Conservation (phyloP, 2,888 invertebrate genomes). For the Lymantria dispar region DNA sequence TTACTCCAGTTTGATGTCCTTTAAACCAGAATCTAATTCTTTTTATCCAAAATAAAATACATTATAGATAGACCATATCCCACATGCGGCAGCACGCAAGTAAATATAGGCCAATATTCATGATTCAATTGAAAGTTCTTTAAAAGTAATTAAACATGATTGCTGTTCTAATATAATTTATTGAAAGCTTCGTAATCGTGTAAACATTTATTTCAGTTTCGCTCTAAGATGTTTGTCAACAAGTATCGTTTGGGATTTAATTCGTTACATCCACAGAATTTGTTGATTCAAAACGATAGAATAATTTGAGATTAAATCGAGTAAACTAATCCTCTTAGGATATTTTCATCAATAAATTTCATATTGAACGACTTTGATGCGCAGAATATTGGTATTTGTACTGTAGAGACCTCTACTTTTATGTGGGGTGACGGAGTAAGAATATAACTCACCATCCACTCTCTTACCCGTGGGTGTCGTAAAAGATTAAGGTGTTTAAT, state of each 20-base stretch:
- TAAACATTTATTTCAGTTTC: slow-evolving; percentile 9
- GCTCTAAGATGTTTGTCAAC: slow-evolving; percentile 9
- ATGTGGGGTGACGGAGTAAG: background rate
- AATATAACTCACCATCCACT: too few species aligned
- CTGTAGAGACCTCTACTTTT: too few species aligned
- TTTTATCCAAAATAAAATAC: too few species aligned
- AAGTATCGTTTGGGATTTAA: slow-evolving; percentile 10
- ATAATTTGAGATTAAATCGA: slow-evolving; percentile 7
- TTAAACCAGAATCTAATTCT: too few species aligned
- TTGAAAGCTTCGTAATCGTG: background rate
- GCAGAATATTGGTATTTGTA: background rate
- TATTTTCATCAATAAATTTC: background rate
- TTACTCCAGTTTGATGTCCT: too few species aligned
- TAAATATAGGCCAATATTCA: too few species aligned
- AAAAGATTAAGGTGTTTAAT: too few species aligned
- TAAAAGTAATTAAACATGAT: slow-evolving; percentile 4
- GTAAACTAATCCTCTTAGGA: slow-evolving; percentile 5
- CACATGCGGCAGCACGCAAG: too few species aligned
- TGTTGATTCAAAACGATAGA: slow-evolving; percentile 6
- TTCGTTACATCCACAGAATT: slow-evolving; percentile 5
- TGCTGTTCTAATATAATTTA: background rate
- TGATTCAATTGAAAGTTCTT: background rate
- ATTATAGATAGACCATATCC: too few species aligned
- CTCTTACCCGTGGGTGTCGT: too few species aligned
- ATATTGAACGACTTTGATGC: background rate